Base-by-base conservation (phyloP, 2,888 invertebrate species). In the Acronicta alni region DNA sequence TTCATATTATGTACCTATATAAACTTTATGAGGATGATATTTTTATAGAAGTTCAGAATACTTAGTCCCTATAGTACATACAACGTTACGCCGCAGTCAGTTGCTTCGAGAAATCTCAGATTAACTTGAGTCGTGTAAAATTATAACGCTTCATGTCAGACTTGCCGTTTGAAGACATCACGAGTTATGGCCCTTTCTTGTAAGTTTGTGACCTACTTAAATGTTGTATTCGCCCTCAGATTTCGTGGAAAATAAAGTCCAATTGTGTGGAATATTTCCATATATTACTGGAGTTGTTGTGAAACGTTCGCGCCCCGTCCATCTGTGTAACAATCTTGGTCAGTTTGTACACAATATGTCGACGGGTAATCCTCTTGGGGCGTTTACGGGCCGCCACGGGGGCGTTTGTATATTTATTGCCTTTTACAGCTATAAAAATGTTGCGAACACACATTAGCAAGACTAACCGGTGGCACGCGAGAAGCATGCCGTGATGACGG, bases 381-480 rank as follows among this genome's bases (percentile, higher is more conserved):
- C 75, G 67, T 67, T 76, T 72, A 76, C 66, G 58, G 52, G 53
- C 66, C 60, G 23, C 64, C 61, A 65, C 59, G 32, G 54, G 41
- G 46, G 41, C 49, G 53, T 66, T 75, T 74, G 75, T 75, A 43
- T 87, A 89, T 89, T 91, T 91, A 89, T 89, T 83, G 86, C 84
- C 74, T 75, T 72, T 82, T 84, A 86, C 82, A 81, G 85, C 86
- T 81, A 89, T 90, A 90, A 90, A 91, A 89, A 87, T 88, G 88
- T 88, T 87, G 72, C 80, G 74, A 88, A 88, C 87, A 89, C 84
- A 89, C 89, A 89, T 90, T 90, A 89, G 84, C 63, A 77, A 87
- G 87, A 90, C 83, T 87, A 86, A 89, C 86, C 82, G 89, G 73
- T 63, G 73, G 85, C 82, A 90, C 89, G 89, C 86, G 88, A 82